Percentiles rank a stretch among this genome's conserved stretches.
Conservation (phyloP, 2,797 vertebrate species). For the Podargus strigoides region DNA sequence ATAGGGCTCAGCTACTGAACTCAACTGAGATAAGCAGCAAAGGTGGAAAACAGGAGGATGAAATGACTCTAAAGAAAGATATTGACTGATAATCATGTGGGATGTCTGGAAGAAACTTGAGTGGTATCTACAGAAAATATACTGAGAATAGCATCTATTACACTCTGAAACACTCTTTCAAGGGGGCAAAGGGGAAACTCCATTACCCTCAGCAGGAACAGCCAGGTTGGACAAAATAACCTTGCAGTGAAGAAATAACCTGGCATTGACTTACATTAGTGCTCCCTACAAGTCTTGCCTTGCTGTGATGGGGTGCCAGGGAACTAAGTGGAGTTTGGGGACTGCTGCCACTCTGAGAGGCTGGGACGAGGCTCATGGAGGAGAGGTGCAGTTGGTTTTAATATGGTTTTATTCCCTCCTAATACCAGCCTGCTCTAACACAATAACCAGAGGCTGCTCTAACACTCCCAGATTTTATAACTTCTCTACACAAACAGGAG, state of each 20-base stretch:
- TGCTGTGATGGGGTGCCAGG: background rate
- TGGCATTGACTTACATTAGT: background rate
- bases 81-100: background rate
- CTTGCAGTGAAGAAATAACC: background rate
- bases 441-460: background rate
- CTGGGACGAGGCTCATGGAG: accelerated
- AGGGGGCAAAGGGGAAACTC: background rate
- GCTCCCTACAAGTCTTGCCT: background rate
- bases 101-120: background rate
- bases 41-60: background rate
- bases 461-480: background rate
- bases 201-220: background rate
- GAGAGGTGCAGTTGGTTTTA: background rate
- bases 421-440: background rate
- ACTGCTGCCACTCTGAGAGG: background rate
- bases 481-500: accelerated
- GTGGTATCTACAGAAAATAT: background rate
- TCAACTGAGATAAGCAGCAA: background rate
- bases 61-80: background rate
- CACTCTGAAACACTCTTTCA: background rate
- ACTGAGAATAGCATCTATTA: background rate
- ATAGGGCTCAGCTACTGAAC: background rate
- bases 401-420: background rate
- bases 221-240: background rate
- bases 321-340: background rate